Conservation (phyloP, 2,113 vertebrate genomes). For the Phrynosoma platyrhinos region DNA sequence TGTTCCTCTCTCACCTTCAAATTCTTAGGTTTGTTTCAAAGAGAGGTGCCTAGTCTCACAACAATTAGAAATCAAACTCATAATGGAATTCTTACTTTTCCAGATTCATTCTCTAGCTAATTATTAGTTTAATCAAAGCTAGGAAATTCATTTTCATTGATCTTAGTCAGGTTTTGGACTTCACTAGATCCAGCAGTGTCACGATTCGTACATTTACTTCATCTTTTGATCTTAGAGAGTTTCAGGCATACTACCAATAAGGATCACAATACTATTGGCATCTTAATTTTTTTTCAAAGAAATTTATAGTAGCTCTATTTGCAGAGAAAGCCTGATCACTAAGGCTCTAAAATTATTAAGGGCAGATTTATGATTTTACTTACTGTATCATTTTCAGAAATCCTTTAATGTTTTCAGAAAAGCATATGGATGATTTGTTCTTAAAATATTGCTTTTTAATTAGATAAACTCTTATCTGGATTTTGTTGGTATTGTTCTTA, state of each 20-base stretch:
- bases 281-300: not conserved
- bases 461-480: not conserved
- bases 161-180: not conserved
- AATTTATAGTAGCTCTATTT: not conserved
- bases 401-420: constrained; percentile 26
- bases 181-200: not conserved
- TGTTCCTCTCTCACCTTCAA: not conserved
- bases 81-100: not conserved
- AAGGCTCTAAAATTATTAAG: not conserved
- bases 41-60: no score
- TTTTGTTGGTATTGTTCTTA: not conserved
- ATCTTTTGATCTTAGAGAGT: not conserved
- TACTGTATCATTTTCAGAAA: not conserved
- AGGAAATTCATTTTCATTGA: constrained; percentile 11
- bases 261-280: not conserved
- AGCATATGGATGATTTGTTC: not conserved
- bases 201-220: not conserved
- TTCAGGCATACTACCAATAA: not conserved
- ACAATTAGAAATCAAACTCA: not conserved
- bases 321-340: not conserved
- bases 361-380: not conserved
- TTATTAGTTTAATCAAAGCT: not conserved
- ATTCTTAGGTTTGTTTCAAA: not conserved
- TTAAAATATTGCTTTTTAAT: not conserved
- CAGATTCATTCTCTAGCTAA: not conserved